Conservation (phyloP, 2,113 vertebrate genomes). For the Lathamus discolor region DNA sequence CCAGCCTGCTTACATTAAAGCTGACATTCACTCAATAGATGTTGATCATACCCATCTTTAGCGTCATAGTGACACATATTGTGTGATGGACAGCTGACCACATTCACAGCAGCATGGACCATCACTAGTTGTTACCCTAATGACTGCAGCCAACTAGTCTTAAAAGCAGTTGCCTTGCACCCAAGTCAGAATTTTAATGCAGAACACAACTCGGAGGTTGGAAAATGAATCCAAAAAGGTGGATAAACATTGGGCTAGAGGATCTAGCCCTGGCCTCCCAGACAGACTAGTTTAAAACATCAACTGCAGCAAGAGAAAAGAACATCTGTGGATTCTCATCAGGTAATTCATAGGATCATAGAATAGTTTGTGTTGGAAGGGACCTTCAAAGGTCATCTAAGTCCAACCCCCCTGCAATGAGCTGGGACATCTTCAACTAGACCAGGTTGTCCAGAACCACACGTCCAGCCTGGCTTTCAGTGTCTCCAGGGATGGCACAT, state of each 20-base stretch:
- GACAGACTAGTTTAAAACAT: background rate
- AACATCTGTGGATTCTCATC: background rate
- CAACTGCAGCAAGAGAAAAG: background rate
- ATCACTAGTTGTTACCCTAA: background rate
- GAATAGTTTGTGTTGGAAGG: background rate
- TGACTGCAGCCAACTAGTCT: background rate
- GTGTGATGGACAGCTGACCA: background rate
- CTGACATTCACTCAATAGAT: background rate
- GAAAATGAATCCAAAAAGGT: background rate
- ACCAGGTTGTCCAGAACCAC: background rate
- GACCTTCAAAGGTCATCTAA: background rate
- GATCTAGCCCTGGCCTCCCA: background rate
- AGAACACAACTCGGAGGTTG: background rate
- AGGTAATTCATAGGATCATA: background rate
- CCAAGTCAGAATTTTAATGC: background rate
- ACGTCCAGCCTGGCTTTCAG: background rate
- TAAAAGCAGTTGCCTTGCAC: background rate
- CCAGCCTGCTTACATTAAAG: background rate
- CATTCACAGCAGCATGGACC: background rate
- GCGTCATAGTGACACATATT: background rate
- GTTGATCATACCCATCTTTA: background rate
- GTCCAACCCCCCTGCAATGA: background rate
- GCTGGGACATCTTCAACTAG: no score
- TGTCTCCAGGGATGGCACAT: background rate
- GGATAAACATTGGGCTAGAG: background rate